Conservation (phyloP, 1,140 invertebrate genomes). For the Mylabris phalerata region DNA sequence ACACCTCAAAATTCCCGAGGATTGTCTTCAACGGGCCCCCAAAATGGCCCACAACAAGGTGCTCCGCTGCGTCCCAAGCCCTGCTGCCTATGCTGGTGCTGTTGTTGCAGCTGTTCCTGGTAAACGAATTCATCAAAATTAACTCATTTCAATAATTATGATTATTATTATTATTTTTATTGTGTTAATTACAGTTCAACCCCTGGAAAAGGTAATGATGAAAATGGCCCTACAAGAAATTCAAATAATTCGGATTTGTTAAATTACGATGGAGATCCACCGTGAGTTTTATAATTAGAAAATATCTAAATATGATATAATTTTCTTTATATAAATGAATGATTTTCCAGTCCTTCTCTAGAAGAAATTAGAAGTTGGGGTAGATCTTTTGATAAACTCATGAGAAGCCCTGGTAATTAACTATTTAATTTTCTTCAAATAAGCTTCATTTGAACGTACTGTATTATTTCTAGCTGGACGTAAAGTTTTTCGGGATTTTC, state of each 20-base stretch:
- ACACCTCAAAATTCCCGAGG: conserved; percentile 35
- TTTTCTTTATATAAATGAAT: not conserved
- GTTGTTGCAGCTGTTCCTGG: conserved; percentile 67
- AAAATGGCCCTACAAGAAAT: conserved; percentile 56
- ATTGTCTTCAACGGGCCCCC: conserved; percentile 12
- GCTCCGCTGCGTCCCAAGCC: conserved; percentile 40
- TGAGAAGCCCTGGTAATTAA: conserved; percentile 74
- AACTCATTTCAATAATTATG: not conserved
- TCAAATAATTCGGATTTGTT: conserved; percentile 51
- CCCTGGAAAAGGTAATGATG: conserved; percentile 54
- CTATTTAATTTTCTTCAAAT: not conserved
- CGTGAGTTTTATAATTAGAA: conserved; percentile 48
- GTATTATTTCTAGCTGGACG: conserved; percentile 64
- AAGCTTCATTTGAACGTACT: conserved; percentile 7
- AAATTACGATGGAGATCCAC: conserved; percentile 53
- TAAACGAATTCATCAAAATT: conserved; percentile 37
- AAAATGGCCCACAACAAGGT: conserved; percentile 28
- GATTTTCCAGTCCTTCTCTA: conserved; percentile 67
- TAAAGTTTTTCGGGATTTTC: conserved; percentile 94
- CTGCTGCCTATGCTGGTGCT: conserved; percentile 64
- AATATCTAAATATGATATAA: conserved; percentile 3
- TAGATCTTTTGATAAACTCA: conserved; percentile 91
- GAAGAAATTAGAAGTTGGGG: conserved; percentile 94
- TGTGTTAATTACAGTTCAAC: conserved; percentile 50
- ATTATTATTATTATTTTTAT: not conserved